Evolutionary conservation across 2,888 invertebrate species (phyloP).

Genomic region (Drosophila monieri): DNA sequence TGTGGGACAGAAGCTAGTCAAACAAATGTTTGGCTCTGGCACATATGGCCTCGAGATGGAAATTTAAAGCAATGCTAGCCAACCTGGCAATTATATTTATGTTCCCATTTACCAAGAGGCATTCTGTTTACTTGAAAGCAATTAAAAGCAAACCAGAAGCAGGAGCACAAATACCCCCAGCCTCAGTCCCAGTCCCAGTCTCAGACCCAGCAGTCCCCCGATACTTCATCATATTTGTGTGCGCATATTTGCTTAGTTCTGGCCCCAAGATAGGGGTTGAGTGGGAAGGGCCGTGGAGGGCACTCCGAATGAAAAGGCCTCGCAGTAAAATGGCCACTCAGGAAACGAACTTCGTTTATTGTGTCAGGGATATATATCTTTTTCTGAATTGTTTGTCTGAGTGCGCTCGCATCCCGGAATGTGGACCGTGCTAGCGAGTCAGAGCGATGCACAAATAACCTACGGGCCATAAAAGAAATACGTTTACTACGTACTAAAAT

Average conservation of each 20-base stretch:
- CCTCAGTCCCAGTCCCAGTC: conserved; percentile 1
- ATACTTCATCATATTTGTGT: conserved; percentile 74
- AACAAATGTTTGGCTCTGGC: conserved; percentile 29
- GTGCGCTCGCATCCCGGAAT: conserved; percentile 47
- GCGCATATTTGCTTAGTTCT: conserved; percentile 67
- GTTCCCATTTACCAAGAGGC: conserved; percentile 67
- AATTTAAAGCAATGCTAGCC: conserved; percentile 47
- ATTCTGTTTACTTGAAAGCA: conserved; percentile 77
- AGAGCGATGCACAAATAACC: conserved; percentile 70
- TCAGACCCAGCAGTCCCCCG: conserved; percentile 1
- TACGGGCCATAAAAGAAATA: conserved; percentile 72
- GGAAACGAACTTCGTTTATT: conserved; percentile 79
- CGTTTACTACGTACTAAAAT: conserved; percentile 78
- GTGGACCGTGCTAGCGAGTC: conserved; percentile 52
- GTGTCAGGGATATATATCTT: conserved; percentile 74
- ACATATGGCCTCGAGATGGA: conserved; percentile 36
- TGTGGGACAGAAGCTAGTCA: conserved; percentile 14
- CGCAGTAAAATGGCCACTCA: conserved; percentile 77
- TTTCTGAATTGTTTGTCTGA: conserved; percentile 58
- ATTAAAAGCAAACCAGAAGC: conserved; percentile 67
- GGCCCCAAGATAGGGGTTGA: conserved; percentile 33
- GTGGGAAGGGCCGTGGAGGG: conserved; percentile 1
- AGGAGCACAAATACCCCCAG: conserved; percentile 16
- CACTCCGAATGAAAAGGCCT: conserved; percentile 62
- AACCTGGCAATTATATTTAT: conserved; percentile 76